phyloP scores from a whole-genome alignment of 2,113 vertebrate genomes.

The human region GRCh38 chr9:114050501-114051000 shows the following conservation, averaged over 20 bases:
- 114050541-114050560: slow-evolving; percentile 79
- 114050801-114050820: slow-evolving; percentile 78
- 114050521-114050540: slow-evolving; percentile 79
- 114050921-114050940: slow-evolving; percentile 75
- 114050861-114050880: slow-evolving; percentile 80
- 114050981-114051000: slow-evolving; percentile 67
- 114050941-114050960: slow-evolving; percentile 82
- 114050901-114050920: slow-evolving; percentile 81
- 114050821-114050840: slow-evolving; percentile 85
- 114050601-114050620: slow-evolving; percentile 84
- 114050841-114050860: slow-evolving; percentile 84
- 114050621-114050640: slow-evolving; percentile 83
- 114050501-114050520: not conserved
- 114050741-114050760: slow-evolving; percentile 30
- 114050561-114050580: slow-evolving; percentile 78
- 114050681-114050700: slow-evolving; percentile 81
- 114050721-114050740: rapidly evolving
- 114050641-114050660: slow-evolving; percentile 84
- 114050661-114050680: slow-evolving; percentile 89
- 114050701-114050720: not conserved
- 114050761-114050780: not conserved
- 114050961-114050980: slow-evolving; percentile 72
- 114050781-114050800: slow-evolving; percentile 82
- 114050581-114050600: slow-evolving; percentile 80
- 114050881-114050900: not conserved